Base-by-base conservation (phyloP, 2,797 vertebrate species). In the Acrossocheilus wenchowensis region DNA sequence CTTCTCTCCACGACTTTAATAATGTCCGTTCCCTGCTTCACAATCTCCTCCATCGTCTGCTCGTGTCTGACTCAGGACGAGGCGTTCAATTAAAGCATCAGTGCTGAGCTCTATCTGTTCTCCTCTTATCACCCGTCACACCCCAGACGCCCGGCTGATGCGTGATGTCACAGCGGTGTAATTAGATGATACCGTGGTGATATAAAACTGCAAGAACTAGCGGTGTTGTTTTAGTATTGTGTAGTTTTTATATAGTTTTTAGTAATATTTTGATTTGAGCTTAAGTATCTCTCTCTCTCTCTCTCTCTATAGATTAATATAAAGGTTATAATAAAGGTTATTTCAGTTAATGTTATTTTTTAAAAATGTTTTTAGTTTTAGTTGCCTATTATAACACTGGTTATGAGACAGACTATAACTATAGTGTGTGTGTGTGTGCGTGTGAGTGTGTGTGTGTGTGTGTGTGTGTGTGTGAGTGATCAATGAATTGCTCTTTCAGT, bases 391-490 rank as follows among this genome's bases (percentile, higher is more conserved):
- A n/a, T 23, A 34, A 66, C 6, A 30, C 12, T 15, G 26, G 60
- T 11, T 64, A 10, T 36, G 8, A 69, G 66, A 68, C 66, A 9
- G 0, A 9, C 17, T 39, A 21, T 69, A 69, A 21, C 4, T 2
- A 4, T 1, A 11, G 64, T 41, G 68, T 69, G 68, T 69, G 66
- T 21, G 62, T 14, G 26, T 43, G 62, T 12, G n/a, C n/a, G 43
- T 68, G 41, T 68, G 41, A 34, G n/a, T 69, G 45, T 41, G 68
- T 69, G 68, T 69, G 66, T 21, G 64, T 41, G 68, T 69, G 68
- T 69, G 66, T 21, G 62, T 14, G 26, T 43, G 62, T 12, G 43
- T 68, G 41, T 68, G 41, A 34, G n/a, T 69, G 45, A 48, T 48
- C 12, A 48, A 48, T 48, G 45, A 11, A 48, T 48, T 48, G 45